phyloP scores from a whole-genome alignment of 2,797 vertebrate species.

The Sebastes jordani region DNA sequence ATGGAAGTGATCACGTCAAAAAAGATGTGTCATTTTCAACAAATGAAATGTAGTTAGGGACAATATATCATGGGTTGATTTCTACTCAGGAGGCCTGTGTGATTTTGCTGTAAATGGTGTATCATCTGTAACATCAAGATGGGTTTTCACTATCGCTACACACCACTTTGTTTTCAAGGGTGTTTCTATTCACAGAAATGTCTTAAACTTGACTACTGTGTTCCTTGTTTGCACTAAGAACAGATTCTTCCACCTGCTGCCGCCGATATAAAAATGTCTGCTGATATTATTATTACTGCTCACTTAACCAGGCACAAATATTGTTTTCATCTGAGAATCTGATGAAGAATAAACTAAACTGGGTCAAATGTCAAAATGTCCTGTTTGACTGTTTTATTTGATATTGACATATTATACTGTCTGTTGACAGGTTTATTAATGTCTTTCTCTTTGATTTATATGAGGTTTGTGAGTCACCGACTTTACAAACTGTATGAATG shows the following conservation, averaged over 20 bases:
- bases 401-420: not conserved
- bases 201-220: not conserved
- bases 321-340: constrained; percentile 49
- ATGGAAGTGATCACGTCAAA: not conserved
- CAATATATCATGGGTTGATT: not conserved
- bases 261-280: constrained; percentile 33
- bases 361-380: constrained; percentile 30
- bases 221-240: constrained; percentile 36
- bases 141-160: not conserved
- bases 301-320: constrained; percentile 44
- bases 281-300: constrained; percentile 39
- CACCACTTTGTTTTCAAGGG: constrained; percentile 4
- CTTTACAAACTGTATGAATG: not conserved
- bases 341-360: constrained; percentile 63
- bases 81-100: constrained; percentile 29
- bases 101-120: not conserved
- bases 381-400: constrained; percentile 1
- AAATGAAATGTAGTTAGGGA: not conserved
- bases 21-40: not conserved
- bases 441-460: not conserved
- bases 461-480: not conserved
- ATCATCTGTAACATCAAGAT: constrained; percentile 10
- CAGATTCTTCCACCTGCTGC: constrained; percentile 46
- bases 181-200: constrained; percentile 28
- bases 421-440: not conserved